These are phyloP conservation scores for Cephus cinctus DNA, from an alignment of 1,140 invertebrate species.

Conservation along the genomic window DNA sequence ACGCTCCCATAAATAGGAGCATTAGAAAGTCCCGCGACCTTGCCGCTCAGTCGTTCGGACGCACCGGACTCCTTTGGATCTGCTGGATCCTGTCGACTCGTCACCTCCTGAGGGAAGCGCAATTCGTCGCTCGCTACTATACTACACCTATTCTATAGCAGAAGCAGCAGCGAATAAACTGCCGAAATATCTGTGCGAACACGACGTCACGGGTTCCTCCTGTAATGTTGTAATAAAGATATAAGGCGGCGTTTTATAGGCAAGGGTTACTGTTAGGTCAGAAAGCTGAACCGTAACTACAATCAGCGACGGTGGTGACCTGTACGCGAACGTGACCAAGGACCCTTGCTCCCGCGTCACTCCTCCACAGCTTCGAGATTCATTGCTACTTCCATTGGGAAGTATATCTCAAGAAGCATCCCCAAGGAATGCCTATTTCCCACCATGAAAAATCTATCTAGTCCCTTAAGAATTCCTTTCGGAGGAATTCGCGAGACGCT, in stretches of 20 bases:
- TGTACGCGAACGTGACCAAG: not conserved
- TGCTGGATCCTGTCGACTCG: too few species aligned
- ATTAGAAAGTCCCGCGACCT: conserved; percentile 12
- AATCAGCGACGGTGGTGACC: not conserved
- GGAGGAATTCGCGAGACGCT: too few species aligned
- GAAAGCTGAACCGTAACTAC: conserved; percentile 12
- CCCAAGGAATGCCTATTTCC: not conserved
- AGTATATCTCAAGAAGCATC: conserved; percentile 8
- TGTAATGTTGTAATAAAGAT: conserved; percentile 27
- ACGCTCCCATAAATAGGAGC: too few species aligned
- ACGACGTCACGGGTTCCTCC: conserved; percentile 5
- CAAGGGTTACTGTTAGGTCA: conserved; percentile 11
- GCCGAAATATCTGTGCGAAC: conserved; percentile 18
- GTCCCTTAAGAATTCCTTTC: conserved; percentile 20
- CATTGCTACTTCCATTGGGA: conserved; percentile 12
- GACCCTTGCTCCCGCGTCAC: not conserved
- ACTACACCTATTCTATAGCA: conserved; percentile 9
- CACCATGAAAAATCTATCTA: not conserved
- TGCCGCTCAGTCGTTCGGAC: conserved; percentile 11
- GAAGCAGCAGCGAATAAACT: too few species aligned
- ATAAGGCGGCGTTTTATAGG: conserved; percentile 21
- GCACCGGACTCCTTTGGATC: not conserved
- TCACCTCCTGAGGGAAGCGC: too few species aligned
- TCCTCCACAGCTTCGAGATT: not conserved
- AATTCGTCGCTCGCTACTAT: not conserved